phyloP scores from a whole-genome alignment of 2,113 vertebrate genomes.

The Muntiacus reevesi region DNA sequence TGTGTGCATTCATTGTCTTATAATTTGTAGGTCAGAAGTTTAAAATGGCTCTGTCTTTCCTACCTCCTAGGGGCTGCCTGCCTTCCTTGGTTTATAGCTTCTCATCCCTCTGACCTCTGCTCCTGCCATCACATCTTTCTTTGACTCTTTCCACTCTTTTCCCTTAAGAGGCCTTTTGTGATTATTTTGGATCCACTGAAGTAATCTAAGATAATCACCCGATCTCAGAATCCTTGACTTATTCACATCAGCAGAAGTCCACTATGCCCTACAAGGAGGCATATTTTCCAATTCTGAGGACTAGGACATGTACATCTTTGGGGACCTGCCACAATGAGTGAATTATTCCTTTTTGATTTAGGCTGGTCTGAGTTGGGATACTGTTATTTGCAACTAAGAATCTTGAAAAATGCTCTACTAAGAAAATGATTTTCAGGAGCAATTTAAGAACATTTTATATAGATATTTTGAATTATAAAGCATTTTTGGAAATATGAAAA shows the following conservation, averaged over 20 bases:
- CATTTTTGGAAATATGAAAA: conserved; percentile 23
- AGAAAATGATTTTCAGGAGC: neutral
- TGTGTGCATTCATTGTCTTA: neutral
- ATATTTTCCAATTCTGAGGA: neutral
- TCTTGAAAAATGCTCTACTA: neutral
- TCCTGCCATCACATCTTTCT: neutral
- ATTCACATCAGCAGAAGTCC: neutral
- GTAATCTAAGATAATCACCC: neutral
- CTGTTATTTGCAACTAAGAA: neutral
- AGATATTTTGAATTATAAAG: conserved; percentile 15
- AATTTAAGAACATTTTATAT: conserved; percentile 26
- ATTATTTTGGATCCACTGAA: neutral
- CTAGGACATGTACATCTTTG: neutral
- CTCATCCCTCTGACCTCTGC: neutral
- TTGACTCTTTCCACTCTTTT: neutral
- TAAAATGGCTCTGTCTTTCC: neutral
- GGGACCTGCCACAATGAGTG: neutral
- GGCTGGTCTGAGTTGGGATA: neutral
- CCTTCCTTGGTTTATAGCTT: neutral
- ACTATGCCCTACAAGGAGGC: neutral
- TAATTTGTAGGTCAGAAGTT: neutral
- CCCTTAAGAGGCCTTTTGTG: neutral
- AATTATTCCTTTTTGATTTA: conserved; percentile 20
- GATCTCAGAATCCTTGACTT: neutral
- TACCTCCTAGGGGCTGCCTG: neutral